These are phyloP conservation scores for Sorex araneus DNA, from an alignment of 2,113 vertebrate genomes.

Conservation along the genomic window DNA sequence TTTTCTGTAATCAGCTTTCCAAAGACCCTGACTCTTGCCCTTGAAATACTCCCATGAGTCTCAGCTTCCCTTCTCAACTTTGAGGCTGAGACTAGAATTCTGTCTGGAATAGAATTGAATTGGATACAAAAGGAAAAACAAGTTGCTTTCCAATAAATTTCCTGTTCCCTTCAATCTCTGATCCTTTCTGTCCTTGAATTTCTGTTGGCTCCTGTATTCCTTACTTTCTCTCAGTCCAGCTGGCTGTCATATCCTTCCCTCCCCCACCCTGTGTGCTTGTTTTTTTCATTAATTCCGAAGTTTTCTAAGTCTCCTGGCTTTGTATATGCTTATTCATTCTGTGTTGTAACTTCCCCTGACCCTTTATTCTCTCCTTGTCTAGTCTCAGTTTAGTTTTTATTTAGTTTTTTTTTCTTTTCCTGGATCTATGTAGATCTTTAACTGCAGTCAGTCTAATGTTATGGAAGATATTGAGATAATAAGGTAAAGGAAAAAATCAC, in stretches of 20 bases:
- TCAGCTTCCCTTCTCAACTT: conserved; percentile 67
- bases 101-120: conserved; percentile 72
- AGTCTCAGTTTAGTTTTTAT: not conserved
- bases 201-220: conserved; percentile 74
- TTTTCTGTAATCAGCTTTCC: conserved; percentile 53
- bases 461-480: not conserved
- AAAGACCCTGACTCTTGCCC: conserved; percentile 44
- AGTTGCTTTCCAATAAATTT: conserved; percentile 84
- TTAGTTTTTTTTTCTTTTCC: conserved; percentile 48
- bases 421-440: not conserved
- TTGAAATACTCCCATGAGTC: conserved; percentile 40
- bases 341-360: conserved; percentile 74
- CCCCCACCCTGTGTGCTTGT: conserved; percentile 38
- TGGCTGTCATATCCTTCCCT: conserved; percentile 75
- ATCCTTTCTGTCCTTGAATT: conserved; percentile 81
- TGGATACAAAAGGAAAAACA: conserved; percentile 83
- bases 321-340: conserved; percentile 73
- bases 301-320: conserved; percentile 77
- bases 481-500: not conserved
- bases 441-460: not conserved
- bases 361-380: conserved; percentile 54
- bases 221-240: conserved; percentile 77
- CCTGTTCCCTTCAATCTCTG: conserved; percentile 81
- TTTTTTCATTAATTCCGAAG: conserved; percentile 77
- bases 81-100: conserved; percentile 70